Evolutionary conservation across 2,888 invertebrate genomes (phyloP), one percentile per base, ranked within the genome.

Genomic region (Phorcus lineatus): DNA sequence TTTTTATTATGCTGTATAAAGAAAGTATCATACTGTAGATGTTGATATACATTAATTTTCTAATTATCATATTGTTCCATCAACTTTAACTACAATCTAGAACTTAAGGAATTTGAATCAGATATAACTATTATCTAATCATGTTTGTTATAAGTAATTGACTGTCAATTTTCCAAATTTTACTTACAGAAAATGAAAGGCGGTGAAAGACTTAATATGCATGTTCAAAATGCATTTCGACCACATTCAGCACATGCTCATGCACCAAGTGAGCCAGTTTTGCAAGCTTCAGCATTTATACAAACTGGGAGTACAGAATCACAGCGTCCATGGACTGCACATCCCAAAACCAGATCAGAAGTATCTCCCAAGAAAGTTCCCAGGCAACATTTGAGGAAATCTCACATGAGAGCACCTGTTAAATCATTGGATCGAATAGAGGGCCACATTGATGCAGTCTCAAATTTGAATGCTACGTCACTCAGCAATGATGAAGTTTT

Each of bases 241-340:
- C 83, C 83, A 36, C 80, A 81, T 22, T 80, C 83, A 17, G 75
- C 83, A 16, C 76, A 52, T 9, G 24, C 83, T n/a, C 76, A 52
- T 9, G 24, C 77, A 13, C 13, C 62, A 22, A 70, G 52, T 9
- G 24, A 47, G 2, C 55, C 40, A 22, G 79, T 28, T 13, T 55
- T 79, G 16, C 78, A 66, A 13, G 76, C 55, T 9, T 77, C 81
- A n/a, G 74, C 62, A 9, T 62, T 62, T 62, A 22, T 62, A 24
- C 62, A 62, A 17, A 62, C 24, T 11, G 62, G 62, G 6, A 24
- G 24, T 28, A 62, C 55, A 54, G 24, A 9, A 36, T 47, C 36
- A n/a, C 75, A 74, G 19, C 77, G 85, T 36, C 85, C 85, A 66
- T 83, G 83, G 82, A 82, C 83, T 66, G 82, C 85, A 17, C 81